Evolutionary conservation across 2,888 invertebrate genomes (phyloP), one percentile per base, ranked within the genome.

Genomic region (Quadriops clusia): DNA sequence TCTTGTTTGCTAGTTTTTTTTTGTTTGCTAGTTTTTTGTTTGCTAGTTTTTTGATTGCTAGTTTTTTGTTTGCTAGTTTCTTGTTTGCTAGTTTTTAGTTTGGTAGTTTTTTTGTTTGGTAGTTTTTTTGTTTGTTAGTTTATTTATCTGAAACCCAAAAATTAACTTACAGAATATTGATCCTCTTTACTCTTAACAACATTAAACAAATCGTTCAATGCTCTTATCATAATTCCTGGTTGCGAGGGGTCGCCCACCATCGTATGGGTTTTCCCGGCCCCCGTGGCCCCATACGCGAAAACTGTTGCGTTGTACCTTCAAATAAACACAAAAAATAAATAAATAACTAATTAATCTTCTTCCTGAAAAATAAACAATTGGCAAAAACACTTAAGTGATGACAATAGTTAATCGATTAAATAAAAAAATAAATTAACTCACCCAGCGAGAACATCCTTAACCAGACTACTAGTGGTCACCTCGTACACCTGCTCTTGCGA

Each of bases 251-350:
- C 63, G 1, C 83, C 82, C 25, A 83, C 73, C 90, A 91, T 90
- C 5, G 90, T 91, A 59, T 86, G 77, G 0, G 91, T 91, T 62
- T 91, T 91, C 16, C 91, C 91, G 3, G 87, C 81, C 2, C 89
- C 89, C 18, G 90, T 91, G 3, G 90, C 83, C 4, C 90, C 90
- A 54, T 91, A 95, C 1, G 95, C 94, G 61, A 95, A 95, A 14
- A 95, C 91, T 0, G 94, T 93, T 0, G 87, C 94, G 49, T 93
- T 93, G 54, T 83, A 89, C 0, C 95, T 95, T 35, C 67, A 41
- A 40, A 10, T 22, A 34, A 36, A 58, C 7, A 12, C 11, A 24
- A n/a, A 14, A 11, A 15, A n/a, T n/a, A n/a, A n/a, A n/a, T n/a
- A n/a, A n/a, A n/a, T n/a, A n/a, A n/a, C n/a, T n/a, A n/a, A n/a